Evolutionary conservation across 2,888 invertebrate genomes (phyloP), one percentile per base, ranked within the genome.

Genomic region (Pantelozetes paolii): DNA sequence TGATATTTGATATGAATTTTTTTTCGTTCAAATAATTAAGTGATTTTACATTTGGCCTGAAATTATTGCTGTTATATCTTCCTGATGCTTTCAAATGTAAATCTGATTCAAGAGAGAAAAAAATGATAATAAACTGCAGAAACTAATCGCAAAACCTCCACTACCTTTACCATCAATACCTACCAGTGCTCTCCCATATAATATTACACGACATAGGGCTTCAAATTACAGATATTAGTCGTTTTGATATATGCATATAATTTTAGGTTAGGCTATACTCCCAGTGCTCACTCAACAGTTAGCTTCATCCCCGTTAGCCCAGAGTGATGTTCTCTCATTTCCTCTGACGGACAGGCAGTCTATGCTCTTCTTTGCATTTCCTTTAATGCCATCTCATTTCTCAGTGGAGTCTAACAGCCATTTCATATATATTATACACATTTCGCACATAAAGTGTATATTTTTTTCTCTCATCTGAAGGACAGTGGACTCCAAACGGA

Each of bases 211-310:
- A 45, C 45, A 45, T 45, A 13, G 45, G 45, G 36, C 45, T 45
- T 45, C 45, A 45, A 45, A 45, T 45, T 45, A 45, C 45, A 45
- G 45, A 13, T 45, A 45, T 45, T 45, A 45, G 45, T 45, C 11
- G 15, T 45, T 45, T 45, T 40, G 45, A 45, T 45, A 45, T 45
- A 45, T 45, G 45, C 45, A 45, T 45, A 45, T 45, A 45, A 45
- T 45, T 45, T 18, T 18, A 11, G 18, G 45, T 45, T 45, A 45
- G 11, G 18, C 36, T 36, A 36, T 36, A 36, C 36, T 45, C 45
- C 15, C 18, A 45, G 45, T 2, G 18, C 45, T 45, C 18, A 6
- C 2, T 13, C 15, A 45, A 18, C 18, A 3, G 45, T 3, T 11
- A 18, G 18, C 11, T 18, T 45, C 9, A n/a, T n/a, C n/a, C n/a